These are phyloP conservation scores for Puffinus mauretanicus DNA, from an alignment of 2,113 vertebrate species.

Conservation along the genomic window DNA sequence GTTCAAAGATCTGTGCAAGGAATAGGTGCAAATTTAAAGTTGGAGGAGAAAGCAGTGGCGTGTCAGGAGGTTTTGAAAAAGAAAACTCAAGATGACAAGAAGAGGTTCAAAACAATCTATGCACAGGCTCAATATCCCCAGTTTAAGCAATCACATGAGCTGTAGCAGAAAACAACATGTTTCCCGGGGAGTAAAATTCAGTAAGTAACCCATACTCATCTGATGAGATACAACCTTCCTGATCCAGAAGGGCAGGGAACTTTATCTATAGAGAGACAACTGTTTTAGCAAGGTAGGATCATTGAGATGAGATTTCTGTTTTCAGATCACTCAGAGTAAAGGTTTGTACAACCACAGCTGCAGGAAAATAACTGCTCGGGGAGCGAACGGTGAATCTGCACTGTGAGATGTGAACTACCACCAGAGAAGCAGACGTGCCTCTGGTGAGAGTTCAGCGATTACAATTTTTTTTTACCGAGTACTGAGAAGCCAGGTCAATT, in stretches of 20 bases:
- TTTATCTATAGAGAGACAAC: background rate
- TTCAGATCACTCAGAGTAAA: background rate
- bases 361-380: background rate
- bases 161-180: background rate
- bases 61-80: background rate
- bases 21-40: background rate
- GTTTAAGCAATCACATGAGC: background rate
- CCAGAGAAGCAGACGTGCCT: background rate
- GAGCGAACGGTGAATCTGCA: background rate
- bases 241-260: background rate
- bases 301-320: accelerated
- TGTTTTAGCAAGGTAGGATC: background rate
- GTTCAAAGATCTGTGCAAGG: background rate
- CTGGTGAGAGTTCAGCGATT: background rate
- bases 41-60: background rate
- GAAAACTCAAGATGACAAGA: background rate
- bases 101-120: background rate
- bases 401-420: background rate
- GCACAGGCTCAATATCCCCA: background rate
- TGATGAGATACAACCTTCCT: background rate
- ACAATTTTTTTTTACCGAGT: background rate
- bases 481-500: background rate
- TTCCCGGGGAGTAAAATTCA: background rate
- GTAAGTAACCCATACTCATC: background rate
- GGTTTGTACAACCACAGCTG: background rate